These are phyloP conservation scores for Dendrolimus punctatus DNA, from an alignment of 1,140 invertebrate genomes.

Conservation along the genomic window DNA sequence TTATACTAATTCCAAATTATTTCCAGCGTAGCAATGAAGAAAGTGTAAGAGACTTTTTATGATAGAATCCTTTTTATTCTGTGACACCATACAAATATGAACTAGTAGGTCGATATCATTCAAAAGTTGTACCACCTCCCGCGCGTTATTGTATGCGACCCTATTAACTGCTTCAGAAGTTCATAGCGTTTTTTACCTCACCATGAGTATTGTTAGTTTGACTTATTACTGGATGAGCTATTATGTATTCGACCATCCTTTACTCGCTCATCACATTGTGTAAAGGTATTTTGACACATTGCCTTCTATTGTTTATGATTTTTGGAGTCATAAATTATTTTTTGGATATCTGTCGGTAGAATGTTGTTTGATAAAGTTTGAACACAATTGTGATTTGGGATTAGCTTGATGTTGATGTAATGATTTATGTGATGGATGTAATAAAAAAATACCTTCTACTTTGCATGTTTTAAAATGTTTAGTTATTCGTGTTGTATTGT, in stretches of 20 bases:
- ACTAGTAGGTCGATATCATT: conserved; percentile 46
- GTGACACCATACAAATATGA: conserved; percentile 38
- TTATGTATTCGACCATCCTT: conserved; percentile 33
- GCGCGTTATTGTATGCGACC: conserved; percentile 30
- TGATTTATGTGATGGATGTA: conserved; percentile 39
- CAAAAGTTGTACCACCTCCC: conserved; percentile 35
- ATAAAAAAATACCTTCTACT: too few relatives aligned
- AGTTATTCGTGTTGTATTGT: too few relatives aligned
- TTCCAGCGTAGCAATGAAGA: conserved; percentile 9
- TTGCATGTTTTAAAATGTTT: too few relatives aligned
- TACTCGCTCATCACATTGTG: conserved; percentile 45
- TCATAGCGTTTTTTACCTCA: conserved; percentile 60
- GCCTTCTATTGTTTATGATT: conserved; percentile 48
- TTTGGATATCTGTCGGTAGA: conserved; percentile 20
- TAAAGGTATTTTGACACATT: conserved; percentile 63
- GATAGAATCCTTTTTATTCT: conserved; percentile 32
- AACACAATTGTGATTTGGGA: conserved; percentile 29
- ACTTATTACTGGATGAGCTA: conserved; percentile 26
- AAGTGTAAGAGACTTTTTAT: conserved; percentile 19
- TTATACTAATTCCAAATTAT: too few relatives aligned
- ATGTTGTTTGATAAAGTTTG: conserved; percentile 41
- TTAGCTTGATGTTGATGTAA: conserved; percentile 44
- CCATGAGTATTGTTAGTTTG: conserved; percentile 46
- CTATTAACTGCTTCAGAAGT: conserved; percentile 65
- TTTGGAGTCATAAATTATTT: conserved; percentile 57